Base-by-base conservation (phyloP, 1,140 invertebrate genomes). In the Drosophila pallidifrons region DNA sequence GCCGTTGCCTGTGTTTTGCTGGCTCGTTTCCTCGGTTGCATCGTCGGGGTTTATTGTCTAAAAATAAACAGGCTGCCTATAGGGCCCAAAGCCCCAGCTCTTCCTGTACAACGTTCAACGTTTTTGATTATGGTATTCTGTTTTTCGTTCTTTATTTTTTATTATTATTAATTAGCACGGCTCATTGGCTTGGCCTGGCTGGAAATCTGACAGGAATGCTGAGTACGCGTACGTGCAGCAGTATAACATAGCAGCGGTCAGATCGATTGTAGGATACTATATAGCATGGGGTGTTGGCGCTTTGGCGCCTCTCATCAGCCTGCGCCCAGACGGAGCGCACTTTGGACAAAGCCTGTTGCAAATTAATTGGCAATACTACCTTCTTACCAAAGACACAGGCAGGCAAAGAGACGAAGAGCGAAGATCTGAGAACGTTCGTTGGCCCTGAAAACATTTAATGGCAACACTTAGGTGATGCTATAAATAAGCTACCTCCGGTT, bases 241-340 rank as follows among this genome's bases (percentile, higher is more conserved):
- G 7, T 32, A 72, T 7, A 32, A 32, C 49, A 66, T 59, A 58
- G 43, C 51, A 65, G 54, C 11, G 11, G 11, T 10, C 38, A 41
- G 10, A 43, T 43, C 6, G 51, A 51, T 15, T 1, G 11, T 3
- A 28, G 51, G 55, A 30, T 25, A 25, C 20, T 25, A 25, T 54
- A 69, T 65, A 52, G 55, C 60, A 77, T 73, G 80, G 83, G 85
- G 83, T 88, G 85, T 88, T 89, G 85, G 75, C 78, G 79, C 81
- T 89, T 87, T 89, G 85, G 85, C 85, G 85, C 85, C 85, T 89
- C 85, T 89, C 85, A 89, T 89, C 85, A 88, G 76, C 85, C 52
- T 54, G 43, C 7, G 20, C 73, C 74, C 51, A 60, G 11, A 60
- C 59, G 55, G 41, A 46, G 16, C 45, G 63, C 65, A 51, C 35